Evolutionary conservation across 2,113 vertebrate species (phyloP), one percentile per base, ranked within the genome.

Genomic region (Scomber scombrus): DNA sequence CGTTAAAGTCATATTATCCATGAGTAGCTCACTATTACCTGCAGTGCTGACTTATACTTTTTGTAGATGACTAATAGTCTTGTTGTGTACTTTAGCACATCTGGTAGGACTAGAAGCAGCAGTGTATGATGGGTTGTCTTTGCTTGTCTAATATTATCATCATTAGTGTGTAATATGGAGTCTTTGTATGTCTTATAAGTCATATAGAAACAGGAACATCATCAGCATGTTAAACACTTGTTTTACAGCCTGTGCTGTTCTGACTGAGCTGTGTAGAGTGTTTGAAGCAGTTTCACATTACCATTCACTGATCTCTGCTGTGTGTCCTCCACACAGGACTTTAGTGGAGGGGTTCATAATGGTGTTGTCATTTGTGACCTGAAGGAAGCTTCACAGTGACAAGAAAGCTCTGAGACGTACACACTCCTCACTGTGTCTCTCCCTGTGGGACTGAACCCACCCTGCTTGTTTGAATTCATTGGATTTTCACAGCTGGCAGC

Each of bases 331-430:
- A 6, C 57, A 49, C 16, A 75, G 47, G 47, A 19, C 3, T 3
- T 58, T 47, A 58, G 50, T 54, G 46, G 18, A 47, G 5, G 46
- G 40, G 61, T 43, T 29, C 49, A 31, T 75, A 71, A 75, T 82
- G 55, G 79, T 71, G 65, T 75, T 71, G 65, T 82, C 80, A 67
- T 34, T 45, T 73, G 49, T 75, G 80, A 82, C 80, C 71, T 79
- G 34, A 45, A 67, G 71, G 75, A 79, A 57, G 40, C 31, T 21
- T 69, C 57, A 45, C 54, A 49, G 49, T 67, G 21, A 31, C 47
- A 19, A 40, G 14, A 71, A 23, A 46, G 60, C 47, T 65, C 61
- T 26, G 61, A 80, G 70, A 78, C 54, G 0, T 45, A 58, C 16
- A 43, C 57, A 40, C n/a, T 84, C 56, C n/a, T 49, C 21, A n/a